phyloP scores from a whole-genome alignment of 2,113 vertebrate genomes.

The Vanacampus margaritifer region DNA sequence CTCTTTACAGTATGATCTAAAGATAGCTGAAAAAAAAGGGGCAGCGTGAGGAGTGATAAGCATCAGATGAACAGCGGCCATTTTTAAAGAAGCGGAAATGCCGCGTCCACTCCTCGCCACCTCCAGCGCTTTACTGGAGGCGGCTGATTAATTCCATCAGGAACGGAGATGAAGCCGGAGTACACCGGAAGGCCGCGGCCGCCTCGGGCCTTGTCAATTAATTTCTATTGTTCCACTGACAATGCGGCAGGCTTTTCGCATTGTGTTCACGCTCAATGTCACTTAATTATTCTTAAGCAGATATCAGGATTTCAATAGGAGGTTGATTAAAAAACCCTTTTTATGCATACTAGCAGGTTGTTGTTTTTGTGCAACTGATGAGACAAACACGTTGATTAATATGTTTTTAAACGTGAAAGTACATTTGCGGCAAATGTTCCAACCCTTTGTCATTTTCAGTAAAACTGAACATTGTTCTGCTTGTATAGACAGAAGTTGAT shows the following conservation, averaged over 20 bases:
- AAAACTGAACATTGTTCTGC: neutral
- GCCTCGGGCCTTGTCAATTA: constrained; percentile 53
- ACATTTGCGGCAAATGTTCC: neutral
- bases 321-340: constrained; percentile 55
- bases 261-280: too few relatives aligned
- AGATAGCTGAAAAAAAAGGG: constrained; percentile 12
- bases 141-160: constrained; percentile 60
- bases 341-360: neutral
- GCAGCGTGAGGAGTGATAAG: constrained; percentile 32
- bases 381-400: neutral
- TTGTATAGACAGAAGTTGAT: neutral
- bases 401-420: neutral
- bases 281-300: constrained; percentile 48
- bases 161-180: constrained; percentile 43
- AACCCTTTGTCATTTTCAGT: neutral
- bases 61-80: constrained; percentile 44
- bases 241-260: constrained; percentile 50
- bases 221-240: constrained; percentile 66
- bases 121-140: constrained; percentile 27
- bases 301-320: constrained; percentile 56
- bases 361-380: too few relatives aligned
- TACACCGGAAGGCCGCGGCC: constrained; percentile 39
- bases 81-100: constrained; percentile 8
- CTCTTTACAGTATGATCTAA: constrained; percentile 27
- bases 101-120: constrained; percentile 28